phyloP scores from a whole-genome alignment of 2,113 vertebrate genomes.

The Coracopsis vasa region DNA sequence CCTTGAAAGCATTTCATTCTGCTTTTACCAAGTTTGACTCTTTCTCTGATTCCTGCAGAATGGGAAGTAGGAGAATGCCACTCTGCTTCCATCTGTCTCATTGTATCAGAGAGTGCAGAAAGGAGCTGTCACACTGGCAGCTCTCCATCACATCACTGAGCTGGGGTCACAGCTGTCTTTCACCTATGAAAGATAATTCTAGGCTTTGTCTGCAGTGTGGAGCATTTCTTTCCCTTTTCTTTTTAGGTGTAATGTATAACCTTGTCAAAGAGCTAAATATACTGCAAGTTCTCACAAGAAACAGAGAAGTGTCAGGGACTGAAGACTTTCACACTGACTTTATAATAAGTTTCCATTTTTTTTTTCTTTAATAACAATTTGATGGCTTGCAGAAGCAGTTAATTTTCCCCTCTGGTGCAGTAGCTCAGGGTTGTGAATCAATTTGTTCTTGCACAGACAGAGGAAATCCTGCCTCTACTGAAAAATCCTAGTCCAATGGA shows the following conservation, averaged over 20 bases:
- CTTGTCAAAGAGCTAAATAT: slow-evolving; percentile 62
- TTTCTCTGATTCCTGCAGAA: slow-evolving; percentile 7
- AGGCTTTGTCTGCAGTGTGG: slow-evolving; percentile 32
- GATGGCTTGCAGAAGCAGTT: slow-evolving; percentile 37
- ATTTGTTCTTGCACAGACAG: background rate
- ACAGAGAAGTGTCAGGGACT: slow-evolving; percentile 43
- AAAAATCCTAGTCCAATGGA: background rate
- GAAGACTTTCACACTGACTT: slow-evolving; percentile 49
- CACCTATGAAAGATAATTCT: slow-evolving; percentile 65
- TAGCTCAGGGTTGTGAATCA: background rate
- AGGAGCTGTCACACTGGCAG: slow-evolving; percentile 51
- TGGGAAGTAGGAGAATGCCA: background rate
- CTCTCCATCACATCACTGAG: slow-evolving; percentile 6
- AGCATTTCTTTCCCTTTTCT: slow-evolving; percentile 37
- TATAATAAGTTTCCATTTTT: background rate
- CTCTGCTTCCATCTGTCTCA: slow-evolving; percentile 30
- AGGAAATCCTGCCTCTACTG: background rate
- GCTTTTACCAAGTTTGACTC: slow-evolving; percentile 8
- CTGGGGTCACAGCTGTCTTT: slow-evolving; percentile 50
- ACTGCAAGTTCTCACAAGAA: slow-evolving; percentile 55
- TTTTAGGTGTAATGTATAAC: slow-evolving; percentile 64
- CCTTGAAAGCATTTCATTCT: background rate
- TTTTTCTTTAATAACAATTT: background rate
- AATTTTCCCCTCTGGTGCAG: background rate
- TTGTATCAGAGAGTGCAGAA: slow-evolving; percentile 18